Conservation (phyloP, 2,888 invertebrate species). For the Lathronympha strigana region DNA sequence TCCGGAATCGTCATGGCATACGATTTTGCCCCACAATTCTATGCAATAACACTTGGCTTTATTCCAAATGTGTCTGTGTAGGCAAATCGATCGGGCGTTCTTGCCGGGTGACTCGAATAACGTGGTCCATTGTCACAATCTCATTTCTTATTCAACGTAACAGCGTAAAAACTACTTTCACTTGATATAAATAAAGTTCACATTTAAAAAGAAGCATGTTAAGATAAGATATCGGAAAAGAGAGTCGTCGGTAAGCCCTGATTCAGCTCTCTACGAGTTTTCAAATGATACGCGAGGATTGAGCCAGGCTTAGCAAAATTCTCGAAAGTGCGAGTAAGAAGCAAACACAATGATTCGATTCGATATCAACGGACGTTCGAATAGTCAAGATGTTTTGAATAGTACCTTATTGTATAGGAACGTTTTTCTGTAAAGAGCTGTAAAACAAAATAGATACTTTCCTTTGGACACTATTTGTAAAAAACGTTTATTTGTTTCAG, state of each 20-base stretch:
- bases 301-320: slow-evolving; percentile 8
- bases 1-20: slow-evolving; percentile 53
- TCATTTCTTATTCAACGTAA: neutral
- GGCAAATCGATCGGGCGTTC: slow-evolving; percentile 70
- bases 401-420: slow-evolving; percentile 48
- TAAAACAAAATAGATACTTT: slow-evolving; percentile 11
- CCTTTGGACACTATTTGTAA: slow-evolving; percentile 12
- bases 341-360: slow-evolving; percentile 3
- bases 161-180: slow-evolving; percentile 9
- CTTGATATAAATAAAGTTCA: neutral
- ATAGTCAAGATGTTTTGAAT: slow-evolving; percentile 44
- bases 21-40: slow-evolving; percentile 51
- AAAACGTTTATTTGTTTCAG: slow-evolving; percentile 17
- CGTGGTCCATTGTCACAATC: slow-evolving; percentile 4
- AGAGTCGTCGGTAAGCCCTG: slow-evolving; percentile 14
- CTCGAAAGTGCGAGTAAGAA: slow-evolving; percentile 24
- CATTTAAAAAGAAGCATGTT: neutral
- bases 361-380: slow-evolving; percentile 8
- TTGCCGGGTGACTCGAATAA: slow-evolving; percentile 28
- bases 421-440: neutral
- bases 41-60: slow-evolving; percentile 77
- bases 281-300: slow-evolving; percentile 16
- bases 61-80: slow-evolving; percentile 71
- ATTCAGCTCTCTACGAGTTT: slow-evolving; percentile 28
- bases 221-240: neutral